A percentile compares a stretch with the other conserved stretches of the same genome.
Conservation (phyloP, 2,113 vertebrate genomes). For the Osmerus eperlanus region DNA sequence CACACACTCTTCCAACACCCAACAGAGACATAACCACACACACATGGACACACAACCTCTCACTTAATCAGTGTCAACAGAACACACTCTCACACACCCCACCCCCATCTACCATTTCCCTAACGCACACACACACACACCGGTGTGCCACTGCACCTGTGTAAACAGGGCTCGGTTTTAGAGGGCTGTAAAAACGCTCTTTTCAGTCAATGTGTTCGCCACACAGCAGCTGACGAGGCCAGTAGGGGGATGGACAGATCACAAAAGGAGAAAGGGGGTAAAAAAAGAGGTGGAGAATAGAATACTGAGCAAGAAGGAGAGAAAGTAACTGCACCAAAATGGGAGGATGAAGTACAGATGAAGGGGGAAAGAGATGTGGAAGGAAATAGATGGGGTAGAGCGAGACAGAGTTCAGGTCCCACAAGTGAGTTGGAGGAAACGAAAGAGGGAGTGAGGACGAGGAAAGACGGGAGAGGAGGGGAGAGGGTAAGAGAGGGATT, state of each 20-base stretch:
- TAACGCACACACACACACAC: not conserved
- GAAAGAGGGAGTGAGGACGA: not conserved
- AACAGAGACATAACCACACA: not conserved
- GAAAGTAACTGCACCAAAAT: not conserved
- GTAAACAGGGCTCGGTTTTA: not conserved
- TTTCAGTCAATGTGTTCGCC: not conserved
- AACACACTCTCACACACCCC: not conserved
- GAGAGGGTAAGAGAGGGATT: not conserved
- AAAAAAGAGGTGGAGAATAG: not conserved
- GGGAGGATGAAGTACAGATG: not conserved
- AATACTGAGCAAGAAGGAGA: not conserved
- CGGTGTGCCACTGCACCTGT: conserved; percentile 9
- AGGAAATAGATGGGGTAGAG: not conserved
- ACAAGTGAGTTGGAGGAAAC: not conserved
- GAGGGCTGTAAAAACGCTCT: not conserved
- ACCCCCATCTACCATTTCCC: not conserved
- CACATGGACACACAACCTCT: conserved; percentile 6
- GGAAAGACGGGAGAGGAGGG: not conserved
- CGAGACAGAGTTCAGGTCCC: no score
- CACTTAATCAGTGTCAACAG: not conserved
- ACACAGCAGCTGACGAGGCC: not conserved
- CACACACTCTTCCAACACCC: not conserved
- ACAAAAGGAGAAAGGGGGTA: not conserved
- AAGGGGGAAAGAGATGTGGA: not conserved
- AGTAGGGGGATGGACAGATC: not conserved